phyloP scores from a whole-genome alignment of 1,140 invertebrate genomes.

The Lepidurus couesii region DNA sequence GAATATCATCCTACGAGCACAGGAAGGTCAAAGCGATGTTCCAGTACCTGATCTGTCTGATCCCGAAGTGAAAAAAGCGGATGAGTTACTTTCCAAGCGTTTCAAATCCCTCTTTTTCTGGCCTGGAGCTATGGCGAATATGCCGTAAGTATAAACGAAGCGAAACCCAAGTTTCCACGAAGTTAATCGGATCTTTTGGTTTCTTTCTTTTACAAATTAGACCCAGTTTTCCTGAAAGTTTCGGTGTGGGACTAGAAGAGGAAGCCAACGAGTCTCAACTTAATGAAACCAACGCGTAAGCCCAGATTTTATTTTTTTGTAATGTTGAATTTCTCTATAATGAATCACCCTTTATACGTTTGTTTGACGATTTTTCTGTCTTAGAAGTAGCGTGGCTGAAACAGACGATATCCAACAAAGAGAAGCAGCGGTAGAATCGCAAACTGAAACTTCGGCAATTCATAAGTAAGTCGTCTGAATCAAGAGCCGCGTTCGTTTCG shows the following conservation, averaged over 20 bases:
- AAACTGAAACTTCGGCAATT: no score
- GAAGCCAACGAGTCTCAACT: not conserved
- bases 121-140: slow-evolving; percentile 27
- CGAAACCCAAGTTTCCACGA: not conserved
- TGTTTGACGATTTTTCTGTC: no score
- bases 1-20: not conserved
- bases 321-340: not conserved
- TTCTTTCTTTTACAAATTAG: slow-evolving; percentile 13
- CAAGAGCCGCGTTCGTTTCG: no score
- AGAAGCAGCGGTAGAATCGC: no score
- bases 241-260: no score
- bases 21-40: not conserved
- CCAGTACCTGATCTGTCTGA: not conserved
- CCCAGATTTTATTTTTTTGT: not conserved
- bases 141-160: slow-evolving; percentile 4
- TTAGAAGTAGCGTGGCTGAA: no score
- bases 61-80: slow-evolving; percentile 10
- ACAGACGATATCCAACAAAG: no score
- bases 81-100: slow-evolving; percentile 25
- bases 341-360: no score
- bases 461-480: no score
- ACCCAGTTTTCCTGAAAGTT: not conserved
- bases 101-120: slow-evolving; percentile 30
- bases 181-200: not conserved
- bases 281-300: not conserved